A percentile compares a stretch with the other conserved stretches of the same genome.
These are phyloP conservation scores for Isoperla grammatica DNA, from an alignment of 2,888 invertebrate genomes.

Conservation along the genomic window DNA sequence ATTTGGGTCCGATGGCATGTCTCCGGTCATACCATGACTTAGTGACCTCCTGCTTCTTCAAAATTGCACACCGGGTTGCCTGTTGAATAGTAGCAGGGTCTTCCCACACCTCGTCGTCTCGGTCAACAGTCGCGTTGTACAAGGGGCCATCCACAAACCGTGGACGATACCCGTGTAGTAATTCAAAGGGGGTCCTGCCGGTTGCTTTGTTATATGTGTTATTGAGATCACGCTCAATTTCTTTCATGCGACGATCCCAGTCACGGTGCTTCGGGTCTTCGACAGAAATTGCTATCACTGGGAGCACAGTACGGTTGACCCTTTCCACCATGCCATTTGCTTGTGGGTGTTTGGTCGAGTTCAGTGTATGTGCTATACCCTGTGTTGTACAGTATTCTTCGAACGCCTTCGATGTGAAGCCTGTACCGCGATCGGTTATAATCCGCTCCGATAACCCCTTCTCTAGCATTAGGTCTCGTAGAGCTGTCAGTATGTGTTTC, in stretches of 20 bases:
- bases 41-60: not conserved
- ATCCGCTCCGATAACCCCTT: conserved; percentile 33
- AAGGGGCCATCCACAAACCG: not conserved
- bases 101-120: not conserved
- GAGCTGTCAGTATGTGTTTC: not conserved
- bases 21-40: not conserved
- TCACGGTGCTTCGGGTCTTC: not conserved
- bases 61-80: not conserved
- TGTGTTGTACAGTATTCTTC: conserved; percentile 30
- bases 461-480: not conserved
- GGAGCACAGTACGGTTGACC: conserved; percentile 29
- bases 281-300: conserved; percentile 20
- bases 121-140: not conserved
- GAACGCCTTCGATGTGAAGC: conserved; percentile 34
- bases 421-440: conserved; percentile 35
- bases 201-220: not conserved
- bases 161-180: not conserved
- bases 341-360: conserved; percentile 32
- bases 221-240: not conserved
- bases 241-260: not conserved
- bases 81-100: not conserved
- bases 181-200: not conserved
- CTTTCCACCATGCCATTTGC: conserved; percentile 32
- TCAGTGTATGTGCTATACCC: conserved; percentile 33
- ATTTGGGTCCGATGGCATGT: not conserved